A percentile compares a stretch with the other conserved stretches of the same genome.
phyloP scores from a whole-genome alignment of 1,140 invertebrate species.

The Apis dorsata region DNA sequence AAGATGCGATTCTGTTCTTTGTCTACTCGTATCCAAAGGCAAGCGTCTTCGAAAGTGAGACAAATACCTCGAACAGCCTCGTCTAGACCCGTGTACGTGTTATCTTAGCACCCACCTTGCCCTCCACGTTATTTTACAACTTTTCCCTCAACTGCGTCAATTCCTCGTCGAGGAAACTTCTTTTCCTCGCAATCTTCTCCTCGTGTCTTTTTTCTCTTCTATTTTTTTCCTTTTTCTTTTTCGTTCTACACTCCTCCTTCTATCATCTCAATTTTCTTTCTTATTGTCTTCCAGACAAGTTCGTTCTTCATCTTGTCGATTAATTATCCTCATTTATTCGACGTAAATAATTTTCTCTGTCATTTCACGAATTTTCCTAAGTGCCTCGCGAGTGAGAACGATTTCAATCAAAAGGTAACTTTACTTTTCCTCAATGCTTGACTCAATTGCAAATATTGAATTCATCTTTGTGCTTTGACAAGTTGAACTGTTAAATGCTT shows the following conservation, averaged over 20 bases:
- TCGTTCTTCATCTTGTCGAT: background rate
- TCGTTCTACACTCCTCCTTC: background rate
- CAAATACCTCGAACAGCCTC: background rate
- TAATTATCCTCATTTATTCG: background rate
- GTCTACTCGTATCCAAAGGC: background rate
- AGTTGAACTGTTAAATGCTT: slow-evolving; percentile 2
- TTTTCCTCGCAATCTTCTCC: background rate
- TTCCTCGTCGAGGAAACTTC: slow-evolving; percentile 11
- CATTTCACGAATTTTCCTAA: background rate
- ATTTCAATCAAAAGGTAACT: no score
- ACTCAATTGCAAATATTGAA: background rate
- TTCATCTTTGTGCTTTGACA: slow-evolving; percentile 13
- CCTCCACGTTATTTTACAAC: background rate
- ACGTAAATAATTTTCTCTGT: background rate
- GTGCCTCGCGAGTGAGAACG: background rate
- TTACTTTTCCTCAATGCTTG: no score
- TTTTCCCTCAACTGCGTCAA: slow-evolving; percentile 22
- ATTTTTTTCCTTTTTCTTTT: background rate
- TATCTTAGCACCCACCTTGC: background rate
- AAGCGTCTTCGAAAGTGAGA: background rate
- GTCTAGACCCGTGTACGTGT: slow-evolving; percentile 4
- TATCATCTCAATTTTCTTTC: background rate
- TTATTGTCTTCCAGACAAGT: background rate
- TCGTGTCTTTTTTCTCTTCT: no score
- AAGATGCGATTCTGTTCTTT: background rate